Conservation (phyloP, 2,888 invertebrate species). For the Clunio marinus region DNA sequence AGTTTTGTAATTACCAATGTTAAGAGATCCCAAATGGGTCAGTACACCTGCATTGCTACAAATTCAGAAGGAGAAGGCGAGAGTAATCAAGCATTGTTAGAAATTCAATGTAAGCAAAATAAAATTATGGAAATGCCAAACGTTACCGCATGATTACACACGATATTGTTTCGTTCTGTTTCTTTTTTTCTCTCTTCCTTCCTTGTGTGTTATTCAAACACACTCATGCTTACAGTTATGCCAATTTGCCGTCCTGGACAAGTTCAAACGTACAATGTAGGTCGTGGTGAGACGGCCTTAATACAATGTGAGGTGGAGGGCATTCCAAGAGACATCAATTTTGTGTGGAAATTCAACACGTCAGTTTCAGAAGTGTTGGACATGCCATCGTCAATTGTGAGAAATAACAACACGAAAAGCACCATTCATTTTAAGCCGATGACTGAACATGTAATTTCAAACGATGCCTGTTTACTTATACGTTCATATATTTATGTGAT, state of each 20-base stretch:
- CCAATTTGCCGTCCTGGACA: slow-evolving; percentile 69
- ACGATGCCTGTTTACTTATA: no score
- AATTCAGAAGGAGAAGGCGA: slow-evolving; percentile 85
- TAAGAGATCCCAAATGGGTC: slow-evolving; percentile 68
- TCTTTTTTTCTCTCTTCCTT: slow-evolving; percentile 15
- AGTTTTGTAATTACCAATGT: slow-evolving; percentile 85
- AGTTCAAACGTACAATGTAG: slow-evolving; percentile 66
- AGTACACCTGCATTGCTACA: slow-evolving; percentile 82
- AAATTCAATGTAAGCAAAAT: slow-evolving; percentile 76
- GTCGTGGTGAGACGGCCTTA: slow-evolving; percentile 63
- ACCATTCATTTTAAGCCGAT: slow-evolving; percentile 66
- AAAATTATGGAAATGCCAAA: not conserved
- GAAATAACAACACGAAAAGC: slow-evolving; percentile 61
- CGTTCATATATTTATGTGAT: no score
- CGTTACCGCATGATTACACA: not conserved
- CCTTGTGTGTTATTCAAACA: no score
- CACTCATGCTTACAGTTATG: slow-evolving; percentile 62
- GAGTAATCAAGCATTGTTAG: slow-evolving; percentile 77
- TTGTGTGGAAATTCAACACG: slow-evolving; percentile 74
- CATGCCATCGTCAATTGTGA: slow-evolving; percentile 60
- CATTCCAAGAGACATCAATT: slow-evolving; percentile 65
- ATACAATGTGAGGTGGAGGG: slow-evolving; percentile 71
- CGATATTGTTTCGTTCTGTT: slow-evolving; percentile 3
- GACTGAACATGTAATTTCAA: slow-evolving; percentile 55
- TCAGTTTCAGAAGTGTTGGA: slow-evolving; percentile 63